Evolutionary conservation across 2,113 vertebrate species (phyloP), one percentile per base, ranked within the genome.

Genomic region (Otis tarda): DNA sequence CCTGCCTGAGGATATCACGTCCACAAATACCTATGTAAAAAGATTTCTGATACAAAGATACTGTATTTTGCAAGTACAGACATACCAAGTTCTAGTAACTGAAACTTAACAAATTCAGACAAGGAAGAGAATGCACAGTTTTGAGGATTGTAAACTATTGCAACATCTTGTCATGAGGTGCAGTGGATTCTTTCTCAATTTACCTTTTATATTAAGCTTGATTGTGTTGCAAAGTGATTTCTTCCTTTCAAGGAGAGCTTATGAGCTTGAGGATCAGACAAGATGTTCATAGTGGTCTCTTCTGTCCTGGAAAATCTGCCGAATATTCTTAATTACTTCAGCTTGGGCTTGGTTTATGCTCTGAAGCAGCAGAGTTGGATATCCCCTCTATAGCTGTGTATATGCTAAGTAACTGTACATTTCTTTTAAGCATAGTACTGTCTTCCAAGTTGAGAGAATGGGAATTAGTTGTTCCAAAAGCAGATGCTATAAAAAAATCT

Each of bases 1-100:
- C 10, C 37, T 94, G 37, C 37, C 52, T 0, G 1, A 63, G 41
- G 55, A 55, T 70, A 37, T 47, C 19, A 25, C 0, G 0, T 74
- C 49, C 83, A n/a, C 55, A 68, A 37, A 41, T 81, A 49, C 21
- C 68, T 71, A 6, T 35, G 15, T 53, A n/a, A 53, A 89, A 74
- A 70, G 3, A 23, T 63, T 77, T 39, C 11, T 70, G 35, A 53
- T 86, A 20, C 24, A 25, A n/a, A 16, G 47, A 12, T 55, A 10
- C 20, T 83, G 61, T 15, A 27, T 12, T 52, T 9, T 68, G 41
- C 63, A 78, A 73, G 45, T 33, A 45, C 31, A 91, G 23, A 71
- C 50, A 61, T 8, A 76, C 33, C 45, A 83, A 49, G 30, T 67
- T 89, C 53, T 67, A 65, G 27, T 63, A 89, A 75, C 12, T 31